Conservation (phyloP, 2,113 vertebrate genomes). For the Copsychus sechellarum region DNA sequence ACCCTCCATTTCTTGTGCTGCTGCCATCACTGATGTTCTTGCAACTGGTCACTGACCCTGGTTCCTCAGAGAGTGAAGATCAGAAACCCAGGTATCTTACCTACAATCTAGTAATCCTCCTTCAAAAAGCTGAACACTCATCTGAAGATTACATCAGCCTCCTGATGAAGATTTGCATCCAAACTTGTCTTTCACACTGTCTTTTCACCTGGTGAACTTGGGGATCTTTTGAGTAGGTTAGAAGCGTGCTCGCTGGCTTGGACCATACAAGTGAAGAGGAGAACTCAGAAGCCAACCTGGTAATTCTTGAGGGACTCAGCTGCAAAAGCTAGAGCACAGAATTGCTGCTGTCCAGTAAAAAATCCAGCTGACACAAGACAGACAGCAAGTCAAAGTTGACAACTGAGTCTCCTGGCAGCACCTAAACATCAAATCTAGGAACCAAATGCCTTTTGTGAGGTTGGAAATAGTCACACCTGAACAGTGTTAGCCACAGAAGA, state of each 20-base stretch:
- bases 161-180: background rate
- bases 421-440: background rate
- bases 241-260: background rate
- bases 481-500: background rate
- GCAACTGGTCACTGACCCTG: background rate
- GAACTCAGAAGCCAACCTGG: background rate
- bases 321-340: background rate
- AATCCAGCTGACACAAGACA: background rate
- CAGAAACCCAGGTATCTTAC: background rate
- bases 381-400: background rate
- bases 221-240: background rate
- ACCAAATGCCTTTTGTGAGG: background rate
- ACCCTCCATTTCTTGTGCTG: background rate
- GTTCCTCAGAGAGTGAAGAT: background rate
- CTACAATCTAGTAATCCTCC: background rate
- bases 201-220: background rate
- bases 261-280: background rate
- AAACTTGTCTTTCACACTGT: background rate
- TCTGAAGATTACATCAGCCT: background rate
- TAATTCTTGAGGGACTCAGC: background rate
- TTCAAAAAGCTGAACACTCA: background rate
- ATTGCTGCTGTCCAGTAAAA: background rate
- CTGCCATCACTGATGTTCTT: background rate
- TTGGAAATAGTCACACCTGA: background rate
- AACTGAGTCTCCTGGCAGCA: background rate